Evolutionary conservation across 2,888 invertebrate species (phyloP).

Genomic region (Encarsia formosa): DNA sequence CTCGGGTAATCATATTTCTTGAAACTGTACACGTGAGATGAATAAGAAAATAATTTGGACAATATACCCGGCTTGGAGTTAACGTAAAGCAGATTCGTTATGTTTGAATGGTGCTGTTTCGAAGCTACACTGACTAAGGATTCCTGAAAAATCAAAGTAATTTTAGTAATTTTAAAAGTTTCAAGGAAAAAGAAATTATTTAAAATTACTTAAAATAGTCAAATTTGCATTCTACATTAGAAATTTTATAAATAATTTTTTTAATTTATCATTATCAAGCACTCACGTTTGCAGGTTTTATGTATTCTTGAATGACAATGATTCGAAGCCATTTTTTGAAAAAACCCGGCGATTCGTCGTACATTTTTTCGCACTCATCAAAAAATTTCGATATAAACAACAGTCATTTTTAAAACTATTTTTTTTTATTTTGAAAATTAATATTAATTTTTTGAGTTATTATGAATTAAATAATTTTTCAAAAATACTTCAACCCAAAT

Average conservation of each 20-base stretch:
- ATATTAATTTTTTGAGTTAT: no score
- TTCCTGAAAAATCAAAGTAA: constrained; percentile 55
- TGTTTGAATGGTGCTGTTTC: constrained; percentile 50
- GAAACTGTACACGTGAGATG: constrained; percentile 64
- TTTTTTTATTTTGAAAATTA: no score
- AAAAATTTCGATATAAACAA: no score
- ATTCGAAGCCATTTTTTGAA: constrained; percentile 43
- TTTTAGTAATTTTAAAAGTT: no score
- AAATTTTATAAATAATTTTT: neutral
- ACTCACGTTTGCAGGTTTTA: constrained; percentile 37
- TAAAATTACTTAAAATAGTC: no score
- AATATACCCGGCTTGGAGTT: constrained; percentile 56
- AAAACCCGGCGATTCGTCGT: constrained; percentile 35
- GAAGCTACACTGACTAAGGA: constrained; percentile 58
- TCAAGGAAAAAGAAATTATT: no score
- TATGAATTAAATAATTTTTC: no score
- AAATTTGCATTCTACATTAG: neutral
- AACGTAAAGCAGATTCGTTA: constrained; percentile 57
- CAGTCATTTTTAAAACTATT: no score
- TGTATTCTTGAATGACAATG: constrained; percentile 35
- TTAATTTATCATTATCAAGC: neutral
- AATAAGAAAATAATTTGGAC: constrained; percentile 50
- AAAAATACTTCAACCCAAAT: no score
- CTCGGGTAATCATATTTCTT: constrained; percentile 68
- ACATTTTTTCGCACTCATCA: no score